Conservation (phyloP, 2,797 vertebrate genomes). For the Urophycis tenuis region DNA sequence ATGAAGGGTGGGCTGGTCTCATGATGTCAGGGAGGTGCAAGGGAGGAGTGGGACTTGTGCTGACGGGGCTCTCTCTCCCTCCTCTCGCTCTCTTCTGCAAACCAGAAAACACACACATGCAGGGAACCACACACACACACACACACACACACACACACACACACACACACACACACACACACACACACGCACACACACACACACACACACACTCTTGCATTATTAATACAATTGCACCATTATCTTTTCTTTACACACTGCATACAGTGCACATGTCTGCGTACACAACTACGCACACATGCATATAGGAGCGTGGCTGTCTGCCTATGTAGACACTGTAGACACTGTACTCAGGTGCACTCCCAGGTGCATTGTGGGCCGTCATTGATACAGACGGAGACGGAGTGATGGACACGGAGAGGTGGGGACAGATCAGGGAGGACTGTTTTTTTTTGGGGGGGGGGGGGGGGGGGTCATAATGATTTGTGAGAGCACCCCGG, state of each 20-base stretch:
- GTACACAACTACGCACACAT: neutral
- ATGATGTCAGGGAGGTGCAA: constrained; percentile 40
- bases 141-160: constrained; percentile 28
- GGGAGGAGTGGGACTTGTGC: constrained; percentile 54
- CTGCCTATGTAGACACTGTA: neutral
- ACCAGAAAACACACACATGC: constrained; percentile 22
- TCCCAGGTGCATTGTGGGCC: neutral
- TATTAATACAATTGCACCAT: constrained; percentile 64
- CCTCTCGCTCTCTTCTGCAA: constrained; percentile 14
- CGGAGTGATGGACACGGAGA: neutral
- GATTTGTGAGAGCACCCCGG: neutral
- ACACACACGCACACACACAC: constrained; percentile 24
- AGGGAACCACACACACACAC: constrained; percentile 13
- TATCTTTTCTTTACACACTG: constrained; percentile 62
- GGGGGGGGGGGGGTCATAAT: no score
- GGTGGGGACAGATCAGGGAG: neutral
- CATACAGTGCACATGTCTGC: constrained; percentile 25
- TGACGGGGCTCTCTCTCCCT: constrained; percentile 65
- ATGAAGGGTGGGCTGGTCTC: constrained; percentile 22
- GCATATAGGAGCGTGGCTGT: neutral
- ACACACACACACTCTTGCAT: constrained; percentile 48
- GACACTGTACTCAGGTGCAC: neutral
- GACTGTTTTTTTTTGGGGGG: no score
- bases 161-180: constrained; percentile 36
- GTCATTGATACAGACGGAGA: neutral